Evolutionary conservation across 2,797 vertebrate genomes (phyloP), one percentile per base, ranked within the genome.

Genomic region (Alca torda): DNA sequence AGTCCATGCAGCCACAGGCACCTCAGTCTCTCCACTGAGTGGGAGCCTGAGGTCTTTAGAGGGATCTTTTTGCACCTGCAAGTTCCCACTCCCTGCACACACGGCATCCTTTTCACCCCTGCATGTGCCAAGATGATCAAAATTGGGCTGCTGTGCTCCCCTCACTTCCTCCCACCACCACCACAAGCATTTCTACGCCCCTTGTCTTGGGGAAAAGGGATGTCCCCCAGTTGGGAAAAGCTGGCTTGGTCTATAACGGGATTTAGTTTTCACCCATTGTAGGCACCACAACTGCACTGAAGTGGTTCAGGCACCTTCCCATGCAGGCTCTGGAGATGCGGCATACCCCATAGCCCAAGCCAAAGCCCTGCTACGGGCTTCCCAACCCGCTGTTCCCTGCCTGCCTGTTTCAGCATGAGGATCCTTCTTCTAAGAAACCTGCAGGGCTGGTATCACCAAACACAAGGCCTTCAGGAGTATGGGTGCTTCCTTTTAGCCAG

Each of bases 321-420:
- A 13, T 60, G 68, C 41, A 75, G 65, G 48, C 16, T 92, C 75
- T 54, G 68, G 48, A 80, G 64, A 46, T 0, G 0, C 4, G 11
- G 21, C 14, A 23, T 11, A 65, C 1, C 4, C 23, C 1, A 0
- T 1, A 13, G 25, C 5, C 6, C 1, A 1, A 46, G 43, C 7
- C 13, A n/a, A 60, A 84, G 57, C 18, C 57, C 65, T 68, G 21
- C 16, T 35, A 39, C 0, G 3, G 59, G 30, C 50, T 87, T 68
- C 35, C 24, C 43, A 59, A 43, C 5, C 43, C 2, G 1, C 28
- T 64, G 2, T 35, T 53, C 45, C n/a, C 30, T 5, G 0, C 8
- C 35, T 72, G 23, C 31, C 5, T 1, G 4, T 56, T 24, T 85
- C 30, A 45, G 18, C 15, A 4, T 4, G 33, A 83, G 48, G 10